phyloP scores from a whole-genome alignment of 2,888 invertebrate genomes.

The Argyra leucocephala region DNA sequence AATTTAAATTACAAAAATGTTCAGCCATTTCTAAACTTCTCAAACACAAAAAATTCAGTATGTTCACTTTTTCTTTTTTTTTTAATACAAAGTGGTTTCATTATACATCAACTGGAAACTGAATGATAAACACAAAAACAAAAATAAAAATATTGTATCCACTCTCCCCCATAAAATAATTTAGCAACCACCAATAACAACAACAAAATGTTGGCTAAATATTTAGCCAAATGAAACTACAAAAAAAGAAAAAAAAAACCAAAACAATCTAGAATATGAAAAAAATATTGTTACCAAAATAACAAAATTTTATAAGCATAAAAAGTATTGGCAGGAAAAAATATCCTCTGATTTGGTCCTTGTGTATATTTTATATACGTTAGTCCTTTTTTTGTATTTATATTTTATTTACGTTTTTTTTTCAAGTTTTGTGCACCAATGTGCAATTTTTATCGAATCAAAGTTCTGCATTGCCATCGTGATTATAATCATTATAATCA shows the following conservation, averaged over 20 bases:
- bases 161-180: no score
- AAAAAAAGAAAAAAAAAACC: no score
- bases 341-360: not conserved
- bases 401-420: not conserved
- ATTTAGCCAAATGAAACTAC: not conserved
- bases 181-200: conserved; percentile 1
- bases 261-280: no score
- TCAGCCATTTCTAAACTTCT: no score
- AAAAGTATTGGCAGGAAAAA: not conserved
- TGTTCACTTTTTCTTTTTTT: no score
- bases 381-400: not conserved
- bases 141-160: not conserved
- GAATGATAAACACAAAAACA: not conserved
- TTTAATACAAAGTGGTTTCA: no score
- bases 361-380: not conserved
- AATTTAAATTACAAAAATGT: no score
- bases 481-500: not conserved
- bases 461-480: conserved; percentile 3
- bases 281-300: not conserved
- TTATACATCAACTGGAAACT: no score
- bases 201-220: conserved; percentile 6
- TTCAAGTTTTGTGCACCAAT: not conserved
- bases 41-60: no score
- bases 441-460: not conserved
- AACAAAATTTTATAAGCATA: not conserved